phyloP scores from a whole-genome alignment of 2,113 vertebrate genomes.

The Anseranas semipalmata region DNA sequence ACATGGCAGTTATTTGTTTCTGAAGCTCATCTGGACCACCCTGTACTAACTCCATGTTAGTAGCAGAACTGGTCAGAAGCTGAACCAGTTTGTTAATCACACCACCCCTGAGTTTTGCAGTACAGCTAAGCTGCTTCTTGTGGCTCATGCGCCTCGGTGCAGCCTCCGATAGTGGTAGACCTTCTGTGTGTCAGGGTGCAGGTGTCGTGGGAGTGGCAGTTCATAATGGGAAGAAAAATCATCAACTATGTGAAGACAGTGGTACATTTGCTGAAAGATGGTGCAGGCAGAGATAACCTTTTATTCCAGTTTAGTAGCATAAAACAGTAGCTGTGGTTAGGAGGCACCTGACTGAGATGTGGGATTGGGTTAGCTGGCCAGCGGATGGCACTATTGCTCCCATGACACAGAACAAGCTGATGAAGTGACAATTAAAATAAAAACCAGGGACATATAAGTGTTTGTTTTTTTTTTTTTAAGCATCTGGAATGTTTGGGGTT shows the following conservation, averaged over 20 bases:
- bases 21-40: not conserved
- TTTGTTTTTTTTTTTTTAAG: not conserved
- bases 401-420: fast-evolving
- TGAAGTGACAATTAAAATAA: fast-evolving
- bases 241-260: fast-evolving
- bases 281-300: not conserved
- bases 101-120: fast-evolving
- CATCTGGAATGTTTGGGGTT: not conserved
- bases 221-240: not conserved
- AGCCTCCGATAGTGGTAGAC: not conserved
- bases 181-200: not conserved
- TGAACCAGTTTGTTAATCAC: not conserved
- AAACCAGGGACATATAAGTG: fast-evolving
- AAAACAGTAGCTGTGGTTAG: too few relatives aligned
- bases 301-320: fast-evolving
- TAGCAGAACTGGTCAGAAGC: fast-evolving
- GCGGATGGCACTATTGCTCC: conserved; percentile 44
- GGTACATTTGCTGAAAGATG: not conserved
- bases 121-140: too few relatives aligned
- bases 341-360: not conserved
- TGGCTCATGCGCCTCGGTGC: not conserved
- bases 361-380: not conserved
- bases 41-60: fast-evolving
- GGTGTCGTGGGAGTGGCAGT: fast-evolving
- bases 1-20: fast-evolving